Evolutionary conservation across 2,113 vertebrate species (phyloP), one percentile per base, ranked within the genome.

Genomic region (Scortum barcoo): DNA sequence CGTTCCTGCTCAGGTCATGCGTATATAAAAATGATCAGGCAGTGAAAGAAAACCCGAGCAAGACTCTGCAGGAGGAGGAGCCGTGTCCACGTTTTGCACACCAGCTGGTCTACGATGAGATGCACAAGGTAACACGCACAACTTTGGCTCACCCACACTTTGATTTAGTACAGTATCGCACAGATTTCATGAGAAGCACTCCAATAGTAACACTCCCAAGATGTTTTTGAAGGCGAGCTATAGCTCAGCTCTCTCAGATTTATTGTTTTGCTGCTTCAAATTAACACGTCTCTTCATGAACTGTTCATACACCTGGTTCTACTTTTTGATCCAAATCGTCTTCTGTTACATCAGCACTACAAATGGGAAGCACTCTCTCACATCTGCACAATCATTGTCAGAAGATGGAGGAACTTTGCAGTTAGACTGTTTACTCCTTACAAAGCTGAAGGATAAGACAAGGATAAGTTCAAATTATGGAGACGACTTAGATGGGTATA

Each of bases 1-100:
- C 51, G 20, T 63, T 19, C 3, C 0, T 68, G 33, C 12, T 72
- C 89, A 99, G 98, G 98, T 99, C 98, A 14, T 99, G 98, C 78
- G 98, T 99, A 40, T 99, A 99, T 88, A 99, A 99, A 92, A 99
- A 99, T 30, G 98, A 99, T 86, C 98, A 99, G 88, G 96, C 97
- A 17, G 95, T 97, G 84, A 99, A 99, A 88, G 98, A 99, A 78
- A 99, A 98, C 92, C 95, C 96, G 4, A 96, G 93, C 82, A 99
- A 99, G 94, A 96, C 96, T 80, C 95, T 98, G 53, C 98, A 98
- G 91, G 98, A 99, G 76, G 98, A 99, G 88, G 98, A 99, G 86
- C 98, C 98, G 0, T 99, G 98, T 84, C 98, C 98, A n/a, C 96
- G 98, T 79, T 99, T 99, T 69, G 98, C 98, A 84, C 98, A 99